These are phyloP conservation scores for Streptopelia turtur DNA, from an alignment of 2,797 vertebrate species.

Conservation along the genomic window DNA sequence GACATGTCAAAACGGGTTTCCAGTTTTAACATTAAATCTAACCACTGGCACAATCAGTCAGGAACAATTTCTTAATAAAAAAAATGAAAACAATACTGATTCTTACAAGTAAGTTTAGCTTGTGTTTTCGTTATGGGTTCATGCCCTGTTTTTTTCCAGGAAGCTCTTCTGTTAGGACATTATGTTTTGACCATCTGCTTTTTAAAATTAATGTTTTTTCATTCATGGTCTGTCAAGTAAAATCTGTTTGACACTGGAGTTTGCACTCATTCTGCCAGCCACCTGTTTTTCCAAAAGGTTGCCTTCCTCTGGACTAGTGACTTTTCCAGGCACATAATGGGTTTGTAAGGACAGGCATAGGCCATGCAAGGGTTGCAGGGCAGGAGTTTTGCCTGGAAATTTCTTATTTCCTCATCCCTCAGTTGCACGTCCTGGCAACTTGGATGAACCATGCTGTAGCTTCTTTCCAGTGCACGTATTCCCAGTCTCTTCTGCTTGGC, in stretches of 20 bases:
- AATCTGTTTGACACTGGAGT: background rate
- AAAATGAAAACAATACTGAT: conserved; percentile 56
- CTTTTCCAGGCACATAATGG: background rate
- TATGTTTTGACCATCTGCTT: background rate
- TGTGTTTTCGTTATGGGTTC: background rate
- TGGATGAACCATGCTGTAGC: background rate
- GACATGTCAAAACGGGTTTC: conserved; percentile 78
- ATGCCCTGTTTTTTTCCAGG: background rate
- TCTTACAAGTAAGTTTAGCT: conserved; percentile 73
- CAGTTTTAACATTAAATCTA: conserved; percentile 79
- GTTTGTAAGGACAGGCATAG: background rate
- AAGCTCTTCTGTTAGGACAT: background rate
- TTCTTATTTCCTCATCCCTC: background rate
- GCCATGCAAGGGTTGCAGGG: background rate
- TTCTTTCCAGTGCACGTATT: background rate
- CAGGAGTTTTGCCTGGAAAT: background rate
- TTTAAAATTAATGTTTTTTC: background rate
- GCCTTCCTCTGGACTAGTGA: background rate
- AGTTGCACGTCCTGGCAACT: background rate
- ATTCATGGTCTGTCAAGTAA: background rate
- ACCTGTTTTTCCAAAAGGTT: background rate
- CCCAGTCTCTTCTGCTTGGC: background rate
- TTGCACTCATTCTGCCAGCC: background rate
- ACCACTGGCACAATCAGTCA: conserved; percentile 76
- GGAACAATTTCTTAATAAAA: conserved; percentile 69